Conservation (phyloP, 2,113 vertebrate species). For the Cromileptes altivelis region DNA sequence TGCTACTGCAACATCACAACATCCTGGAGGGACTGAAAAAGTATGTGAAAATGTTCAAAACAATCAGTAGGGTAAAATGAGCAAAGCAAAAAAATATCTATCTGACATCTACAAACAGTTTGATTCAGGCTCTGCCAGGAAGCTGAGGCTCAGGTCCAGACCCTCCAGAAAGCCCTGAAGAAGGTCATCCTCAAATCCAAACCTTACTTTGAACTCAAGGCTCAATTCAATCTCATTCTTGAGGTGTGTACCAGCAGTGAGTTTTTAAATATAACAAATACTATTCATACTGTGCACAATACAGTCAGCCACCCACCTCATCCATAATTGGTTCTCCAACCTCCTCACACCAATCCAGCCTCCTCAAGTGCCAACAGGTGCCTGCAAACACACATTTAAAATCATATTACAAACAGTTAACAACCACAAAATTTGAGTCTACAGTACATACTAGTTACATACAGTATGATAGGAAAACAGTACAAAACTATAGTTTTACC, state of each 20-base stretch:
- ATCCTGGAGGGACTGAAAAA: no score
- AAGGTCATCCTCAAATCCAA: constrained; percentile 93
- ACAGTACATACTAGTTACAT: not conserved
- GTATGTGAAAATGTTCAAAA: no score
- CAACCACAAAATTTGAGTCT: not conserved
- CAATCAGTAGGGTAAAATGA: no score
- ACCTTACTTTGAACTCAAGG: constrained; percentile 94
- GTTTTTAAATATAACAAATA: not conserved
- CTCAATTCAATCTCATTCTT: constrained; percentile 92
- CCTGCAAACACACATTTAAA: constrained; percentile 67
- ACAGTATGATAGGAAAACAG: not conserved
- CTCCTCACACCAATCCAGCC: constrained; percentile 93
- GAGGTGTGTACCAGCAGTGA: constrained; percentile 82
- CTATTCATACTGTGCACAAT: no score
- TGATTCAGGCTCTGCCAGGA: constrained; percentile 86
- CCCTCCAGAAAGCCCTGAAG: constrained; percentile 90
- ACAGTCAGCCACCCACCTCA: constrained; percentile 80
- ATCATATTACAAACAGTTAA: not conserved
- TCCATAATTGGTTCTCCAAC: constrained; percentile 89
- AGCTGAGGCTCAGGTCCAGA: constrained; percentile 90
- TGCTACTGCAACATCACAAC: no score
- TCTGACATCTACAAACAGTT: no score
- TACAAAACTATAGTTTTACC: constrained; percentile 81
- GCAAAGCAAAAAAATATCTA: no score
- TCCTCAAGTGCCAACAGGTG: constrained; percentile 91